phyloP scores from a whole-genome alignment of 2,113 vertebrate species.

The Halichoerus grypus region DNA sequence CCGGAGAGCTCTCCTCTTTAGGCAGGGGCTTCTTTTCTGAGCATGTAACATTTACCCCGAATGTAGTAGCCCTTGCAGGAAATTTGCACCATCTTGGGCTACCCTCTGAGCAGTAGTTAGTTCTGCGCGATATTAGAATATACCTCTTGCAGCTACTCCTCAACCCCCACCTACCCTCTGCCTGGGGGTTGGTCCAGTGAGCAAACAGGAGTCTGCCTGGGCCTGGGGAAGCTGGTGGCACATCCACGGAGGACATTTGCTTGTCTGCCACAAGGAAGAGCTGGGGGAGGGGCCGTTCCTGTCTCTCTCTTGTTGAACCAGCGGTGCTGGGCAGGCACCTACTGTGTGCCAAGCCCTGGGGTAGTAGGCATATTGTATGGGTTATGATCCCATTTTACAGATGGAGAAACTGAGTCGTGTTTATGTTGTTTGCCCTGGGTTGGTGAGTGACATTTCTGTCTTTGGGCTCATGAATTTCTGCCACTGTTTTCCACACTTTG shows the following conservation, averaged over 20 bases:
- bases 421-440: neutral
- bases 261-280: neutral
- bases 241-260: neutral
- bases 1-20: neutral
- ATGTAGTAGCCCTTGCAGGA: neutral
- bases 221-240: neutral
- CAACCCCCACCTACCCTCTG: neutral
- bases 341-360: neutral
- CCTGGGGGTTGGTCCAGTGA: neutral
- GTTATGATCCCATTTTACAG: neutral
- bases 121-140: neutral
- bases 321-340: neutral
- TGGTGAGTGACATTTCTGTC: neutral
- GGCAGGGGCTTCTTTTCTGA: neutral
- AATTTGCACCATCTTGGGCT: neutral
- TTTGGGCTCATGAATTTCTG: neutral
- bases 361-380: neutral
- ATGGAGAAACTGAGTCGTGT: neutral
- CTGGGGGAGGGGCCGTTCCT: neutral
- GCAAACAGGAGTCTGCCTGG: neutral
- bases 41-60: rapidly evolving
- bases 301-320: neutral
- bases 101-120: too few species aligned
- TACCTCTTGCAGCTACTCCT: neutral
- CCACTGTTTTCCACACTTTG: neutral